Conservation (phyloP, 2,888 invertebrate genomes). For the Holacanthella duospinosa region DNA sequence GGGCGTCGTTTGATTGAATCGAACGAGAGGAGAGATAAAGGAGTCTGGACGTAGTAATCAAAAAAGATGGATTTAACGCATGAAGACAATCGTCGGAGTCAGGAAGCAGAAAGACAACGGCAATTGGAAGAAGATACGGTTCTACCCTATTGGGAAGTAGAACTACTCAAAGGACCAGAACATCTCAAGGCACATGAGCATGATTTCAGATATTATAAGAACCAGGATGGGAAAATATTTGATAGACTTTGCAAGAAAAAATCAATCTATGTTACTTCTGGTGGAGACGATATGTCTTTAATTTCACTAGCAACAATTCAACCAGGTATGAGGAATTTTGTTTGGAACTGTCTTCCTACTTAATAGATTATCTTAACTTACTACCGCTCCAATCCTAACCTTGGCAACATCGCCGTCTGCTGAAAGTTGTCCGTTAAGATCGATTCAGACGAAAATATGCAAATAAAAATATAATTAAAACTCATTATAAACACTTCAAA, state of each 20-base stretch:
- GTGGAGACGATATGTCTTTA: not conserved
- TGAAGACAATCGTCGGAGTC: not conserved
- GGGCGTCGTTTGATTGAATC: no score
- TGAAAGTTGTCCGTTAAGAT: no score
- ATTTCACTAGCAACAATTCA: not conserved
- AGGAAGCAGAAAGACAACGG: not conserved
- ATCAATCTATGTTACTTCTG: not conserved
- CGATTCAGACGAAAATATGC: no score
- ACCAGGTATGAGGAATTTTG: not conserved
- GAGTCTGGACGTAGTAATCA: not conserved
- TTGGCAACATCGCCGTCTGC: no score
- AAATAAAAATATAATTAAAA: no score
- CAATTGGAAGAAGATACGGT: not conserved
- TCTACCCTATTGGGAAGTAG: not conserved
- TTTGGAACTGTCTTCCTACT: no score
- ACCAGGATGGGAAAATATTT: not conserved
- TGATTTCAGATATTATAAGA: not conserved
- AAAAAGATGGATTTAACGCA: not conserved
- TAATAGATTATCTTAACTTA: no score
- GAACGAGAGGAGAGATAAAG: not conserved
- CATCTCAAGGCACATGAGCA: not conserved
- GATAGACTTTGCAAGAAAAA: not conserved
- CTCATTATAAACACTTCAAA: no score
- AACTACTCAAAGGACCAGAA: not conserved
- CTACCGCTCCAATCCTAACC: no score